A percentile compares a stretch with the other conserved stretches of the same genome.
phyloP scores from a whole-genome alignment of 2,113 vertebrate genomes.

The Poecilia latipinna region DNA sequence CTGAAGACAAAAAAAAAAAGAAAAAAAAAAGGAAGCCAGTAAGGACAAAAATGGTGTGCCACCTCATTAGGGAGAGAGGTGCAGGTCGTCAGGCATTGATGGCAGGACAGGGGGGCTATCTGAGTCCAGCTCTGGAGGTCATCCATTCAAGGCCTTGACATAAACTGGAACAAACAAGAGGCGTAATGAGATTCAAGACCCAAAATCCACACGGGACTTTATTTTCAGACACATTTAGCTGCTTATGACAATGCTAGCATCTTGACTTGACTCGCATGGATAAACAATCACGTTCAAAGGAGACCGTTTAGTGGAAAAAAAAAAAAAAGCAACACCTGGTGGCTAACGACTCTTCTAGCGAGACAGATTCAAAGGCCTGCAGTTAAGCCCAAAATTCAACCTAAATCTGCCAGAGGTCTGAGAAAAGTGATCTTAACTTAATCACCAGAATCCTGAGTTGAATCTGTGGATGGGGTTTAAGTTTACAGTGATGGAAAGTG shows the following conservation, averaged over 20 bases:
- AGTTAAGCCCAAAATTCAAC: not conserved
- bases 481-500: too few species aligned
- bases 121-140: slow-evolving; percentile 82
- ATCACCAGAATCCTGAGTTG: not conserved
- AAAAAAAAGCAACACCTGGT: slow-evolving; percentile 38
- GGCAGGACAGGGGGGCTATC: slow-evolving; percentile 63
- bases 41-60: slow-evolving; percentile 38
- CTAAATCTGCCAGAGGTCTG: not conserved
- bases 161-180: slow-evolving; percentile 78
- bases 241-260: not conserved
- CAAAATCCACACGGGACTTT: not conserved
- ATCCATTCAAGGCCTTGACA: slow-evolving; percentile 99
- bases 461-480: too few species aligned
- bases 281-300: too few species aligned
- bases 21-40: slow-evolving; percentile 5
- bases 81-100: slow-evolving; percentile 45
- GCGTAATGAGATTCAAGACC: not conserved
- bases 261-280: not conserved
- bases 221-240: not conserved
- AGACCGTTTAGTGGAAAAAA: not conserved
- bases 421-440: too few species aligned
- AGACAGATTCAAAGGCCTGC: too few species aligned
- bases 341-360: slow-evolving; percentile 7
- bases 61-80: slow-evolving; percentile 28
- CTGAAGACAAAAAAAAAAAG: slow-evolving; percentile 5